A percentile compares a stretch with the other conserved stretches of the same genome.
phyloP scores from a whole-genome alignment of 1,140 invertebrate species.

The Zaprionus inermis region DNA sequence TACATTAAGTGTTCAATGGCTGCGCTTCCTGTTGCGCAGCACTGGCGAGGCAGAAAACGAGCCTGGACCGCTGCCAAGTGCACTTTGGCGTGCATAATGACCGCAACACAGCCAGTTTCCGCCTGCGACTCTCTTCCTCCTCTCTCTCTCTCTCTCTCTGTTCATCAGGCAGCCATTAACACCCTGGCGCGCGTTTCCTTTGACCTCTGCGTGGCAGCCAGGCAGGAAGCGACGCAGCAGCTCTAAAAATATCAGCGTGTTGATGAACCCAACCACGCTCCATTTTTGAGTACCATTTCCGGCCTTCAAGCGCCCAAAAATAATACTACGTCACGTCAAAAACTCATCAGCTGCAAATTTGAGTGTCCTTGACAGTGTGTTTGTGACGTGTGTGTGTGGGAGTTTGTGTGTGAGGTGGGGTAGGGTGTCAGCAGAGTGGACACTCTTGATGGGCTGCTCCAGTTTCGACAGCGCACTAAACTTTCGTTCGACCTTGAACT shows the following conservation, averaged over 20 bases:
- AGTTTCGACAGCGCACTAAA: constrained; percentile 6
- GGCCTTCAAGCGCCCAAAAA: constrained; percentile 27
- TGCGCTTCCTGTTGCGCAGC: constrained; percentile 66
- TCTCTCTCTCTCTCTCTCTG: neutral
- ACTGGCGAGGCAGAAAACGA: constrained; percentile 25
- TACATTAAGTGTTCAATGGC: constrained; percentile 76
- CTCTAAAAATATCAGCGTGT: constrained; percentile 11
- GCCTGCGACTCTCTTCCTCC: too few species aligned
- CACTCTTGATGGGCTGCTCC: constrained; percentile 16
- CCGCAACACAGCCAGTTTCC: neutral
- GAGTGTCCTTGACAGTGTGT: constrained; percentile 14
- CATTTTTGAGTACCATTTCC: neutral
- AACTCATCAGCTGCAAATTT: constrained; percentile 25
- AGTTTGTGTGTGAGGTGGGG: neutral
- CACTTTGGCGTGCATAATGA: constrained; percentile 2
- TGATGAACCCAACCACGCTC: constrained; percentile 46
- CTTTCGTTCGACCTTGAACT: constrained; percentile 43
- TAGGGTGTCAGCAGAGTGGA: neutral
- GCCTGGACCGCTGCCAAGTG: constrained; percentile 42
- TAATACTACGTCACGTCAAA: constrained; percentile 43
- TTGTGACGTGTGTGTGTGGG: neutral
- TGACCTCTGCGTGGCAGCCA: neutral
- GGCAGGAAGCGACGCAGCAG: neutral
- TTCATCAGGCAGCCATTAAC: constrained; percentile 24
- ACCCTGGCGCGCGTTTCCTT: constrained; percentile 1